Evolutionary conservation across 1,140 invertebrate species (phyloP), one percentile per base, ranked within the genome.

Genomic region (Calliphora vicina): DNA sequence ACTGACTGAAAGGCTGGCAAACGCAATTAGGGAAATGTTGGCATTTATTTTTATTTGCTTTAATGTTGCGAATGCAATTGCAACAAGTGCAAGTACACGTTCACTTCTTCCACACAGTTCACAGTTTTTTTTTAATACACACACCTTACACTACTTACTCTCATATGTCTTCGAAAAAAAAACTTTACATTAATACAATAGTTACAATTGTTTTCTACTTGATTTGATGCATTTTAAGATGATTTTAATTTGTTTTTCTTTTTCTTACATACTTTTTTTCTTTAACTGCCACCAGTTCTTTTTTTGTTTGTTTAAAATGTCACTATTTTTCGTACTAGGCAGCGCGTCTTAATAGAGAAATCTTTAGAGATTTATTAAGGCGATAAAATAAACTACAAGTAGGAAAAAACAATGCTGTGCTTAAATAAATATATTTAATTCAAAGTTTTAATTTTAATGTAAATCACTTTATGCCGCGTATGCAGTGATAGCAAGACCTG

Each of bases 11-110:
- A n/a, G 74, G 43, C 45, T 23, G 20, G 74, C 74, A 42, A 78
- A 43, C 74, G 23, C 74, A 78, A 78, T 78, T 78, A 78, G 74
- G 74, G 74, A 78, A 78, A 78, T 78, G 74, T 78, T 43, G 74
- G 74, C 35, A 78, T 78, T 76, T 76, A 35, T 76, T 20, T 45
- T 35, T 76, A 61, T 61, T 61, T 61, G 50, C 17, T 61, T 61
- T 67, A 67, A 67, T 23, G 23, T 67, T 67, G 61, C 61, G n/a
- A 67, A 67, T 67, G 61, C 20, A 23, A 25, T 25, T 67, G 35
- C 42, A 78, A 45, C 74, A 78, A 78, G 74, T 78, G 74, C 74
- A 78, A 78, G 74, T 78, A 78, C 74, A 78, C 35, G 35, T 26
- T 78, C 23, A 78, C n/a, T 57, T 57, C 15, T n/a, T n/a, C 8